Base-by-base conservation (phyloP, 2,797 vertebrate genomes). In the Hydrolagus colliei region DNA sequence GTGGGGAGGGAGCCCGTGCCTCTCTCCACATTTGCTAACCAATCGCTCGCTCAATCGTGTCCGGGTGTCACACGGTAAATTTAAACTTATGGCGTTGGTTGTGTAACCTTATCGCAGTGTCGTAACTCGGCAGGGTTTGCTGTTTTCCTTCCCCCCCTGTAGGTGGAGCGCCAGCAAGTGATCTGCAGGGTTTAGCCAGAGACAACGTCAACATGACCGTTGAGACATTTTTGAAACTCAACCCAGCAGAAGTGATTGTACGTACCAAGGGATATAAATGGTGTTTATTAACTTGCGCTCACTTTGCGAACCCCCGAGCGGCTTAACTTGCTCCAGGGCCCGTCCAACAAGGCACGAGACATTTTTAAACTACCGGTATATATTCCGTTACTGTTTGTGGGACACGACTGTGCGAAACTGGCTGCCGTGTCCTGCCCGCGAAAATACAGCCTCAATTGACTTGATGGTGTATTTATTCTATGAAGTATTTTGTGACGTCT, bases 161-260 rank as follows among this genome's bases (percentile, higher is more conserved):
- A 84, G 79, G 63, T 52, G 79, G 79, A 20, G 79, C 79, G 68
- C n/a, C 1, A 52, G 65, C 4, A 12, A 4, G 9, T 41, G 65
- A 68, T 71, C 35, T 84, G 41, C 65, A 35, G 32, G 12, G 16
- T n/a, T 68, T 84, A 71, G 65, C 79, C 2, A 4, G 27, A 20
- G 27, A 18, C 1, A 52, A 84, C 16, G 71, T 84, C 65, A 84
- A 10, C 32, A 84, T 84, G 79, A 14, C 68, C 32, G 35, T 68
- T 27, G 2, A 67, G 65, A 84, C 79, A 67, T 84, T 84, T 63
- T 35, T 27, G 5, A 1, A 4, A 5, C 79, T 84, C 79, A 84
- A 84, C 35, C 79, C 79, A 84, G 32, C 6, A 5, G 79, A 68
- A 71, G 79, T 84, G 6, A 16, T 68, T 20, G 79, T 84, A 71